Percentiles rank a stretch among this genome's conserved stretches.
These are phyloP conservation scores for Sarcophaga carnaria DNA, from an alignment of 2,888 invertebrate genomes.

Conservation along the genomic window DNA sequence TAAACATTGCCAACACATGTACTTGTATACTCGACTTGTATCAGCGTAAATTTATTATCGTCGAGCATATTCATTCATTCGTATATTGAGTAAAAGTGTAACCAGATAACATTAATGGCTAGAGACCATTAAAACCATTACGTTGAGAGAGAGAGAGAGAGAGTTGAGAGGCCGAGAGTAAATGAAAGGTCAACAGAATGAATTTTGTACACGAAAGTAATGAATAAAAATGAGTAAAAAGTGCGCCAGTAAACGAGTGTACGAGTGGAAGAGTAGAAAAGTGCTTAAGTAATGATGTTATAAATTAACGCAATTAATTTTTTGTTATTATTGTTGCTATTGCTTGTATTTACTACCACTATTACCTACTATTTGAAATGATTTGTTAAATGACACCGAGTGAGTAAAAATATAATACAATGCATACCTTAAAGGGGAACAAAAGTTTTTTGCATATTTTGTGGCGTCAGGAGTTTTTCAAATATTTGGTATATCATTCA, in stretches of 20 bases:
- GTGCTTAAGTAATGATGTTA: conserved; percentile 59
- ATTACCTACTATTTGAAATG: neutral
- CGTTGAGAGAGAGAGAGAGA: neutral
- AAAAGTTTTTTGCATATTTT: neutral
- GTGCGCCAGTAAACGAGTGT: neutral
- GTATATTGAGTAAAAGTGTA: conserved; percentile 27
- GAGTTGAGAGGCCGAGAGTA: too few relatives aligned
- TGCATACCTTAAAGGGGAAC: neutral
- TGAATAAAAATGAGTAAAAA: neutral
- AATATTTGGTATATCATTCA: too few relatives aligned
- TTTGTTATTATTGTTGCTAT: conserved; percentile 39
- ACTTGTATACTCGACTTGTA: neutral
- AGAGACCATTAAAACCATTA: neutral
- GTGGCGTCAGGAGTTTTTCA: too few relatives aligned
- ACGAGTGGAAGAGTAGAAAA: conserved; percentile 9
- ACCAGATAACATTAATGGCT: conserved; percentile 18
- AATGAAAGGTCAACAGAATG: neutral
- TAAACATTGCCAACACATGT: neutral
- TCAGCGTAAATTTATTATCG: neutral
- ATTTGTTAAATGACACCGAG: conserved; percentile 57
- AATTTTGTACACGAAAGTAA: neutral
- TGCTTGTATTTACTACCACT: too few relatives aligned
- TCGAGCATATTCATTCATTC: conserved; percentile 2
- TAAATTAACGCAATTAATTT: conserved; percentile 59
- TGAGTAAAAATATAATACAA: conserved; percentile 12